phyloP scores from a whole-genome alignment of 1,140 invertebrate genomes.

The Globodera ellingtonae region DNA sequence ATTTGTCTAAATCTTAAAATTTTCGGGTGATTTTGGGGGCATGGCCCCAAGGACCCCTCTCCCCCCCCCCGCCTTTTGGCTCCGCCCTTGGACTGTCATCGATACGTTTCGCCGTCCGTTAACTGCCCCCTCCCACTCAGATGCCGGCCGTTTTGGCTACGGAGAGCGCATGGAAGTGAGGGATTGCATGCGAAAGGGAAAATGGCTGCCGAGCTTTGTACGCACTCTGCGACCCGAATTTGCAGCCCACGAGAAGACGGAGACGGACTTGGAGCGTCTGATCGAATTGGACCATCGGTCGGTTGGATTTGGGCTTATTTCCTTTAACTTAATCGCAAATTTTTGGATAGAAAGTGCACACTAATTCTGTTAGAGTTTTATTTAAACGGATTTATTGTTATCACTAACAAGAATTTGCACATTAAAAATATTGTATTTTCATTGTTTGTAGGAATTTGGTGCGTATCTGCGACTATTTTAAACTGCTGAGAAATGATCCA shows the following conservation, averaged over 20 bases:
- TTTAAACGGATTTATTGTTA: too few relatives aligned
- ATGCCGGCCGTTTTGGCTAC: conserved; percentile 26
- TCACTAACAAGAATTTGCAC: too few relatives aligned
- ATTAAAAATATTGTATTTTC: too few relatives aligned
- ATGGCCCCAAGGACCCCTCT: too few relatives aligned
- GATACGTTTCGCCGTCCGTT: too few relatives aligned
- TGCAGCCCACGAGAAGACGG: not conserved
- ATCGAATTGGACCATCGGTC: conserved; percentile 26
- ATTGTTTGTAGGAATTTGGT: conserved; percentile 15
- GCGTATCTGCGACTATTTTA: conserved; percentile 14
- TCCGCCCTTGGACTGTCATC: too few relatives aligned
- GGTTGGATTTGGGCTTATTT: not conserved
- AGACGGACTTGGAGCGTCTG: conserved; percentile 21
- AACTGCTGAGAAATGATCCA: not conserved
- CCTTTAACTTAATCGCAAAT: not conserved
- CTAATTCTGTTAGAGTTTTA: too few relatives aligned
- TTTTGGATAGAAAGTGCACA: too few relatives aligned
- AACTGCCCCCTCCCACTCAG: not conserved
- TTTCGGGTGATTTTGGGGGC: too few relatives aligned
- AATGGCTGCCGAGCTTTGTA: conserved; percentile 17
- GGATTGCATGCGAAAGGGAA: conserved; percentile 6
- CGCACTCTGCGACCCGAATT: conserved; percentile 19
- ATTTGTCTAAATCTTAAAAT: too few relatives aligned
- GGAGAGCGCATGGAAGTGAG: conserved; percentile 12
- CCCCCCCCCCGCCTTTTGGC: too few relatives aligned